Evolutionary conservation across 37 sponge, comb jelly and placozoan species (phyloP).

Genomic region (Tethya wilhelma): DNA sequence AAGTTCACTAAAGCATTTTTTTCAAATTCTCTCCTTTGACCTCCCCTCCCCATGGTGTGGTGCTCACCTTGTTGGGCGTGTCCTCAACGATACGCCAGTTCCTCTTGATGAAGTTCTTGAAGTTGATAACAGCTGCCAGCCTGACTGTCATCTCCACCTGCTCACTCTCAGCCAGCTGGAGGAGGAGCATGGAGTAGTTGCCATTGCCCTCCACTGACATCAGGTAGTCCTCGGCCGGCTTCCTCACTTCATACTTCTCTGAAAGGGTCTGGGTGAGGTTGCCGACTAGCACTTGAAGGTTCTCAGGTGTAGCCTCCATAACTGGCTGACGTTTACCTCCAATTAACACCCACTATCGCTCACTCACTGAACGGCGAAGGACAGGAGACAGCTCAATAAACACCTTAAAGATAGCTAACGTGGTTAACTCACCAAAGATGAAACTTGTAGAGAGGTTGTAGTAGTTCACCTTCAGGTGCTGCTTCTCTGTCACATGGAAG

Average conservation of each 20-base stretch:
- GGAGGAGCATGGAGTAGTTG: constrained; percentile 82
- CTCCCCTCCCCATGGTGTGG: no score
- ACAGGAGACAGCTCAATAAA: background rate
- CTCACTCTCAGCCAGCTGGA: constrained; percentile 75
- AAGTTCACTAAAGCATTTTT: no score
- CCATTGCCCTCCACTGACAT: constrained; percentile 78
- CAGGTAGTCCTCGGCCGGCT: constrained; percentile 89
- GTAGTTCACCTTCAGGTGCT: no score
- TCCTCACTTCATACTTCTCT: constrained; percentile 55
- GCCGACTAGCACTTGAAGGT: constrained; percentile 68
- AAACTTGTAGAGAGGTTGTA: no score
- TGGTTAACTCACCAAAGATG: background rate
- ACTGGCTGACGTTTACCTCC: background rate
- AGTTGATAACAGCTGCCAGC: constrained; percentile 86
- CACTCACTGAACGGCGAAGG: background rate
- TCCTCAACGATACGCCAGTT: constrained; percentile 87
- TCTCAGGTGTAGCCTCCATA: constrained; percentile 83
- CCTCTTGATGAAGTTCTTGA: constrained; percentile 96
- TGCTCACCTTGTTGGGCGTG: constrained; percentile 34
- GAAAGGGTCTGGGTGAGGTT: constrained; percentile 87
- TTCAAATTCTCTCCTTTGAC: no score
- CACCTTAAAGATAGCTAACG: background rate
- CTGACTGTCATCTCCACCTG: constrained; percentile 47
- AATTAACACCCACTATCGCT: background rate
- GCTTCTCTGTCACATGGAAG: background rate